Conservation (phyloP, 1,140 invertebrate species). For the Berghia stephanieae region DNA sequence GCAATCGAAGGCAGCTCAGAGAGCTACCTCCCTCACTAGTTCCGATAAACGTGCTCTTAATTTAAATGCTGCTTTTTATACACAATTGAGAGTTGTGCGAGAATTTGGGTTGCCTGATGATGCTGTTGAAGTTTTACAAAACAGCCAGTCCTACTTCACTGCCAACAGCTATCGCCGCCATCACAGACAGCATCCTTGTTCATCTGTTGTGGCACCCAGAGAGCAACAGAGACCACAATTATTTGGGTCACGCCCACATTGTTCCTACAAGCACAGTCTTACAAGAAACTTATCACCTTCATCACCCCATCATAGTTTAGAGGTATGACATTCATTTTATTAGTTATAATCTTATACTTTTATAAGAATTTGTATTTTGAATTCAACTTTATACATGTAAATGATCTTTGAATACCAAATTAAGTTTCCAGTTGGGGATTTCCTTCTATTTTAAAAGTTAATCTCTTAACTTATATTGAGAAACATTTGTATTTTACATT, state of each 20-base stretch:
- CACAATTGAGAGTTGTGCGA: constrained; percentile 87
- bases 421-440: too few relatives aligned
- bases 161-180: constrained; percentile 25
- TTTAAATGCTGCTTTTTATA: constrained; percentile 75
- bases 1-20: constrained; percentile 80
- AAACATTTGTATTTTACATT: too few relatives aligned
- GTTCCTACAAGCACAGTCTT: constrained; percentile 31
- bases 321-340: constrained; percentile 32
- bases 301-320: constrained; percentile 36
- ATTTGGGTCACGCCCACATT: not conserved
- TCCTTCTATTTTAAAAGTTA: too few relatives aligned
- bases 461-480: too few relatives aligned
- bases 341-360: not conserved
- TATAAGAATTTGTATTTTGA: not conserved
- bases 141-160: constrained; percentile 55
- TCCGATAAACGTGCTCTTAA: constrained; percentile 76
- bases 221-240: constrained; percentile 2
- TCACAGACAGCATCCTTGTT: constrained; percentile 24
- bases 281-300: constrained; percentile 29
- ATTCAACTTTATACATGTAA: too few relatives aligned
- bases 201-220: constrained; percentile 19
- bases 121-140: constrained; percentile 84
- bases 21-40: constrained; percentile 79
- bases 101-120: constrained; percentile 94
- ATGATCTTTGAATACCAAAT: too few relatives aligned